A percentile compares a stretch with the other conserved stretches of the same genome.
Evolutionary conservation across 2,888 invertebrate genomes (phyloP).

Genomic region (Archaeoteleia sp.): DNA sequence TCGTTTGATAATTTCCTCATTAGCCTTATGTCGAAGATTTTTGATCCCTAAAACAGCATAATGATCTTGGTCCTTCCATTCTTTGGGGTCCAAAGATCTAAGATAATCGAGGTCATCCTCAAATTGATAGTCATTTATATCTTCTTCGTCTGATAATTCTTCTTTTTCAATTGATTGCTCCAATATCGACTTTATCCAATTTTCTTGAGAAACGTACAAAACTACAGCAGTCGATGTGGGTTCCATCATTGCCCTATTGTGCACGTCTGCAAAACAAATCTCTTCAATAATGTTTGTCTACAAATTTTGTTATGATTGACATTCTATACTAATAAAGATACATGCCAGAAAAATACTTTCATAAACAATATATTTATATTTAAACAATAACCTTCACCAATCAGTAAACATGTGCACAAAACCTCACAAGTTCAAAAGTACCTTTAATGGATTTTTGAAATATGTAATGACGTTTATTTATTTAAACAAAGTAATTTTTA

Average conservation of each 20-base stretch:
- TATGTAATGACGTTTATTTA: too few relatives aligned
- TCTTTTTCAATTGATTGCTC: constrained; percentile 56
- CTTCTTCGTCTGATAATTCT: constrained; percentile 66
- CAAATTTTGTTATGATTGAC: too few relatives aligned
- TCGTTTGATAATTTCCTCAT: constrained; percentile 94
- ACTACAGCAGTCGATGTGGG: constrained; percentile 60
- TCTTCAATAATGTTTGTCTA: background rate
- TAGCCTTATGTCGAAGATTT: constrained; percentile 87
- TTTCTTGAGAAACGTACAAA: constrained; percentile 69
- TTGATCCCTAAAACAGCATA: constrained; percentile 95
- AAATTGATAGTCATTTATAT: constrained; percentile 75
- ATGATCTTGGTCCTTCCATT: constrained; percentile 99
- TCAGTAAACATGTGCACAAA: too few relatives aligned
- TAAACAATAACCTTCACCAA: too few relatives aligned
- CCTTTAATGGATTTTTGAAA: too few relatives aligned
- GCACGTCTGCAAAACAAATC: constrained; percentile 4
- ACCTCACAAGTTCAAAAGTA: too few relatives aligned
- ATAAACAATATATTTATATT: too few relatives aligned
- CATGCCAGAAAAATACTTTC: too few relatives aligned
- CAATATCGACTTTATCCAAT: constrained; percentile 67
- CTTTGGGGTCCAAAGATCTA: constrained; percentile 92
- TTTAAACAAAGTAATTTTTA: too few relatives aligned
- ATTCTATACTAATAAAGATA: too few relatives aligned
- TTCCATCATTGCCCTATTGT: background rate
- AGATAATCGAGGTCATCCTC: constrained; percentile 89